phyloP scores from a whole-genome alignment of 2,797 vertebrate genomes.

The Leucoraja ocellata region DNA sequence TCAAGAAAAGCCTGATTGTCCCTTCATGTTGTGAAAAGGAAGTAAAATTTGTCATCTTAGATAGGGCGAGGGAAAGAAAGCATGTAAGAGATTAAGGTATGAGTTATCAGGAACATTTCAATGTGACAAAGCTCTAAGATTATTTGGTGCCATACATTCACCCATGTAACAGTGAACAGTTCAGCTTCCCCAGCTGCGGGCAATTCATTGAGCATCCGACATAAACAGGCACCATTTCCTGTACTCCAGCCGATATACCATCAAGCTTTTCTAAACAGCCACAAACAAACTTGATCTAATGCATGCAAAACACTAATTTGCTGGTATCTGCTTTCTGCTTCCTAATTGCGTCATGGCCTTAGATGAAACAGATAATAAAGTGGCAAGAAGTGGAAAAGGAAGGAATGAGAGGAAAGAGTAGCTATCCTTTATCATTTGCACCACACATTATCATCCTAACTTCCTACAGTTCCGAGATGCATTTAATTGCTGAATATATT shows the following conservation, averaged over 20 bases:
- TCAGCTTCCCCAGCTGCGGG: slow-evolving; percentile 25
- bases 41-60: neutral
- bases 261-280: slow-evolving; percentile 26
- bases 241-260: neutral
- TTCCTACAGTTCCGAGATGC: slow-evolving; percentile 49
- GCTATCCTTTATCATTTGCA: slow-evolving; percentile 50
- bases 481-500: slow-evolving; percentile 59
- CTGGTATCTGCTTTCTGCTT: slow-evolving; percentile 28
- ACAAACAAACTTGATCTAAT: slow-evolving; percentile 35
- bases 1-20: neutral
- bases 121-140: neutral
- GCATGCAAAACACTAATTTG: slow-evolving; percentile 29
- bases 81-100: neutral
- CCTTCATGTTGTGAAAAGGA: neutral
- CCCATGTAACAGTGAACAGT: neutral
- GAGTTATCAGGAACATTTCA: neutral
- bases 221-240: slow-evolving; percentile 33
- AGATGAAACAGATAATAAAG: slow-evolving; percentile 45
- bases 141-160: neutral
- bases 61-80: neutral
- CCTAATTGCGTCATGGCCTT: slow-evolving; percentile 41
- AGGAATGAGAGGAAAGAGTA: slow-evolving; percentile 44
- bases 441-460: slow-evolving; percentile 45
- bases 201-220: slow-evolving; percentile 27
- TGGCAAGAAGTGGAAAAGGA: slow-evolving; percentile 45